Evolutionary conservation across 2,797 vertebrate species (phyloP), one percentile per base, ranked within the genome.

Genomic region (Triplophysa yarkandensis): DNA sequence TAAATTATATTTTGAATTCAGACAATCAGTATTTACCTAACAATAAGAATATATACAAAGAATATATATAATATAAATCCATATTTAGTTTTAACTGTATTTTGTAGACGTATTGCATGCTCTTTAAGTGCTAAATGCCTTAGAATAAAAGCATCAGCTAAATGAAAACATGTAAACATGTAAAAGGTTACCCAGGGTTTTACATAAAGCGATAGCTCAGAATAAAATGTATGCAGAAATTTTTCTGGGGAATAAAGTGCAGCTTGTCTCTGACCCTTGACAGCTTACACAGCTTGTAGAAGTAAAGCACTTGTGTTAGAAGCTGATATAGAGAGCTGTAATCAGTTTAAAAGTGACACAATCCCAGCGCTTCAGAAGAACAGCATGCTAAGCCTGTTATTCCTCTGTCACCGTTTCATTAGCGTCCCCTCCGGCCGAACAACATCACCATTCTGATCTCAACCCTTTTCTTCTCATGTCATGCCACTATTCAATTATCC

Each of bases 381-480:
- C 52, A 23, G 62, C n/a, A n/a, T 2, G 14, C 58, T 73, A 62
- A 73, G 55, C 74, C 62, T 39, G 80, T 85, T 77, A 82, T 61
- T 79, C 66, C 75, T 80, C 83, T 66, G 75, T 77, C 81, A 85
- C 80, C 46, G 69, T 84, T 88, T 85, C 78, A 80, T 85, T 82
- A n/a, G 63, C 81, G 23, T 78, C 52, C 80, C 70, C 81, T 77
- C 73, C 71, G 28, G 43, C 71, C 62, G 69, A 68, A 87, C 84
- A 81, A 83, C 83, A 77, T 83, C 84, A 82, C 80, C 80, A 68
- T 77, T 82, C 85, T 85, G 84, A 85, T 89, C 88, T 86, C 85
- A 82, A 83, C 88, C 87, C 88, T 88, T 90, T 89, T 89, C 86
- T 90, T 87, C 87, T 86, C 85, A 85, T 91, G 91, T 90, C 90